Evolutionary conservation across 2,113 vertebrate species (phyloP), one percentile per base, ranked within the genome.

Genomic region (Triplophysa dalaica): DNA sequence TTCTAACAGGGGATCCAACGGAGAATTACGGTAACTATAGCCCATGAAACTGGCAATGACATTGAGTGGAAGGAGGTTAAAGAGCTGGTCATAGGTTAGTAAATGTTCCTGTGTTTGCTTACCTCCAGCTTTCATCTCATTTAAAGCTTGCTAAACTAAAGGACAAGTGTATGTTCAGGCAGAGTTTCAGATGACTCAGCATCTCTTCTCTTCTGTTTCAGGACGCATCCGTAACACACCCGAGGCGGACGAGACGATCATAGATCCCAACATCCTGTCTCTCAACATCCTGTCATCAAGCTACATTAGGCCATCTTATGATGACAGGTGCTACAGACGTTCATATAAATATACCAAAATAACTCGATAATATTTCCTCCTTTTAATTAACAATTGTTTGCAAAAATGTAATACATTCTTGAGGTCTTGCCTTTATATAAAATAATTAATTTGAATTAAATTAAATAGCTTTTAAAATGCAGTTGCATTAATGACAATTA

Each of bases 221-320:
- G 97, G 98, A 82, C 97, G 98, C 11, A 98, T 99, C 87, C 92
- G 98, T 83, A 99, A 96, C 92, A 96, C 96, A 0, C 96, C 97
- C 0, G 97, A 99, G 89, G 95, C 95, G 0, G 97, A 98, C 0
- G 98, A 99, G 84, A 98, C 97, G 56, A 94, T 99, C 87, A 96
- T 99, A 0, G 97, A 99, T 84, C 97, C 98, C 77, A 98, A 98
- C 91, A 98, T 99, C 86, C 86, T 99, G 4, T 99, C 98, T n/a
- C 94, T 99, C 88, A 99, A 98, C 90, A 97, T 99, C 86, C 92
- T 99, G 2, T 97, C 96, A 0, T 94, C 95, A 0, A 94, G 94
- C 38, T 98, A 98, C 83, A 91, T 96, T 81, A 93, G 90, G 83
- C 97, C 98, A 0, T 94, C 95, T 84, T 95, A 96, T 85, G 97